Evolutionary conservation across 2,797 vertebrate species (phyloP), one percentile per base, ranked within the genome.

Genomic region (Artibeus lituratus): DNA sequence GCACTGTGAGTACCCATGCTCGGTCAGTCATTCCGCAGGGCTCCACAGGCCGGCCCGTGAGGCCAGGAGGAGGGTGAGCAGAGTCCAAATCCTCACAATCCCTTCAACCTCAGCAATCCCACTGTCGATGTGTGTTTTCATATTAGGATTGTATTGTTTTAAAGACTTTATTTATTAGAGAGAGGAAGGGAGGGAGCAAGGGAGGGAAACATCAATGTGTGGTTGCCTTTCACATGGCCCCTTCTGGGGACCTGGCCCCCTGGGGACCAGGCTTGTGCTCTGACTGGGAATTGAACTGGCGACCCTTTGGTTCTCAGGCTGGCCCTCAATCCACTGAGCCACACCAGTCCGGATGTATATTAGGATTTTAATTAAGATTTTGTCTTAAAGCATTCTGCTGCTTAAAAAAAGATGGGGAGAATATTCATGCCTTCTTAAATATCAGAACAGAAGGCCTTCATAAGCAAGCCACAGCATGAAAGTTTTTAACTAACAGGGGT

Each of bases 401-500:
- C 37, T 84, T 81, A 22, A 82, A 87, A 94, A 76, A 69, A 47
- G 51, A 44, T 65, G 26, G 47, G 47, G n/a, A 69, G 44, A 86
- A 94, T 85, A 85, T 92, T 77, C 86, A 94, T 69, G 15, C 12
- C 65, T 44, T 94, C 67, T 91, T 80, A 94, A 90, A 65, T 42
- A 82, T 65, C 57, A 35, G 81, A 95, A 81, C 6, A 81, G 42
- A 76, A 62, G 44, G 32, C 6, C 15, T 42, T 93, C 39, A 70
- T 42, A 55, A 95, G 69, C 39, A 90, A 94, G 18, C 42, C 42
- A 94, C 24, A 44, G 24, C 55, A 76, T 7, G 39, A 16, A 77
- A 42, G 14, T 85, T 91, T 93, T 83, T 57, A 95, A 91, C 26
- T 29, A 21, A 57, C 29, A 74, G 19, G 21, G 4, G 26, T 76